Conservation (phyloP, 2,113 vertebrate genomes). For the Furnarius figulus region DNA sequence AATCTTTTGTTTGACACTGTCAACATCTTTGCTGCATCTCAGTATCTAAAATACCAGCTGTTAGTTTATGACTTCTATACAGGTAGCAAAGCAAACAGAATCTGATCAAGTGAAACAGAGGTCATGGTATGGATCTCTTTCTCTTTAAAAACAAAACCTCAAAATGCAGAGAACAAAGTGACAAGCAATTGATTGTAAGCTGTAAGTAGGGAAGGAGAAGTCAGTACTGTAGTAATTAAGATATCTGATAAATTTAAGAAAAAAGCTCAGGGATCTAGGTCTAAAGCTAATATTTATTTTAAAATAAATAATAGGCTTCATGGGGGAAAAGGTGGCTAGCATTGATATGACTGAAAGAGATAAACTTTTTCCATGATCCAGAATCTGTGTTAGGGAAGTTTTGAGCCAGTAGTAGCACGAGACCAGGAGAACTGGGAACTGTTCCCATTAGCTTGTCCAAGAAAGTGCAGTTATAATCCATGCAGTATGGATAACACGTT, state of each 20-base stretch:
- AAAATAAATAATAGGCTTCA: not conserved
- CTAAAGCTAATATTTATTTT: not conserved
- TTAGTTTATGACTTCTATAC: not conserved
- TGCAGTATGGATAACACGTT: not conserved
- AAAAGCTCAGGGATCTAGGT: not conserved
- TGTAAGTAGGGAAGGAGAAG: not conserved
- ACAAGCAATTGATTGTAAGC: not conserved
- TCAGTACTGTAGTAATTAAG: not conserved
- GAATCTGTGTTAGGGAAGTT: not conserved
- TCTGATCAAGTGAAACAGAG: not conserved
- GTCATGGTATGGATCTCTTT: not conserved
- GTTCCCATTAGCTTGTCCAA: not conserved
- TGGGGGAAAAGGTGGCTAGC: not conserved
- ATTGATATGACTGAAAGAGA: not conserved
- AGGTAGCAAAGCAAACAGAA: not conserved
- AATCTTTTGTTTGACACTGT: not conserved
- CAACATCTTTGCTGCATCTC: not conserved
- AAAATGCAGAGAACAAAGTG: not conserved
- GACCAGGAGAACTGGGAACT: not conserved
- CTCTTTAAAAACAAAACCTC: not conserved
- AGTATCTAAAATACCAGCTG: not conserved
- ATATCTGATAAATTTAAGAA: not conserved
- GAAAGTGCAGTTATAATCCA: not conserved
- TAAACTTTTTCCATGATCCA: not conserved
- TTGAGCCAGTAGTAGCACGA: not conserved